Base-by-base conservation (phyloP, 2,797 vertebrate species). In the Aldrovandia affinis region DNA sequence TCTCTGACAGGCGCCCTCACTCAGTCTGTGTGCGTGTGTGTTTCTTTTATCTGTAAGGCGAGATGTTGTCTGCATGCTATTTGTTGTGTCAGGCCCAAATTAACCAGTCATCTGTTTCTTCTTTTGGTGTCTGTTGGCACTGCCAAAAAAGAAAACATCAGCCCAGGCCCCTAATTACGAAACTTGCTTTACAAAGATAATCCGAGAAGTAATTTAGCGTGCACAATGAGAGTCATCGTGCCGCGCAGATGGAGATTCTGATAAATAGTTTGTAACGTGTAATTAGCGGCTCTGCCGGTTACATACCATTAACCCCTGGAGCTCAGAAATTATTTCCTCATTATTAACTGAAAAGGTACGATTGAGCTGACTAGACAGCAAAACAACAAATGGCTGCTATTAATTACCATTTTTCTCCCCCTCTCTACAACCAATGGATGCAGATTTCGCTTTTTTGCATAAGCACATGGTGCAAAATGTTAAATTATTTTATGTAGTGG, bases 181-280 rank as follows among this genome's bases (percentile, higher is more conserved):
- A 98, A 98, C 96, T 98, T 97, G 97, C 97, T 97, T 97, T 98
- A 97, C 97, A 97, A 97, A 97, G 97, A 98, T 98, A 98, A 99
- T 98, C 97, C 96, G 96, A 96, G 96, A 97, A 98, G 97, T 98
- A 98, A 98, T 98, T 99, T 98, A 97, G 97, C 97, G 97, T 98
- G 97, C 97, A 98, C 97, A 98, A 97, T 95, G 94, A 94, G 94
- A 92, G 93, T 90, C 91, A 93, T 96, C 96, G 96, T 96, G 96
- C 96, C 92, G 96, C 94, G 96, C 97, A 98, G 98, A 99, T 98
- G 97, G 97, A 97, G 95, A 96, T 96, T 97, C 97, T 98, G 98
- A 99, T 98, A 98, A 98, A 99, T 98, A 98, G 97, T 98, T 98
- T 96, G 97, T 97, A 99, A 98, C 96, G 96, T 97, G 96, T 97